Percentiles rank a stretch among this genome's conserved stretches.
phyloP scores from a whole-genome alignment of 2,113 vertebrate species.

The Ictalurus furcatus region DNA sequence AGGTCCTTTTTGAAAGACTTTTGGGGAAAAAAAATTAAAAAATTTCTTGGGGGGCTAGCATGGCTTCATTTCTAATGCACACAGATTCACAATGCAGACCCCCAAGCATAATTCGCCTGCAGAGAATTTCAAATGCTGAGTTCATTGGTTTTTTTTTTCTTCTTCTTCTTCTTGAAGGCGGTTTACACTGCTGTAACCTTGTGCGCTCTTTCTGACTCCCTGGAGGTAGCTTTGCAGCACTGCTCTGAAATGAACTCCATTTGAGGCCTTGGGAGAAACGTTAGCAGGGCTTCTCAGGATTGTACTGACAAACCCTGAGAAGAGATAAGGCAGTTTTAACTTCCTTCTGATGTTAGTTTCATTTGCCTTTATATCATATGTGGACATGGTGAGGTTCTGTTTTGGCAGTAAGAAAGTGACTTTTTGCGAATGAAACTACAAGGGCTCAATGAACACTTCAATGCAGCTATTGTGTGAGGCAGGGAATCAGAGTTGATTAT shows the following conservation, averaged over 20 bases:
- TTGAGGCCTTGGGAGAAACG: slow-evolving; percentile 23
- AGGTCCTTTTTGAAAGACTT: slow-evolving; percentile 14
- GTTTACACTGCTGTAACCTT: slow-evolving; percentile 20
- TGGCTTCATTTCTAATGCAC: neutral
- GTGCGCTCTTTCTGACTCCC: neutral
- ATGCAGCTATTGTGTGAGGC: slow-evolving; percentile 25
- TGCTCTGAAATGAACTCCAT: neutral
- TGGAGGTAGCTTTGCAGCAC: slow-evolving; percentile 9
- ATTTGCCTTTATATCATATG: slow-evolving; percentile 10
- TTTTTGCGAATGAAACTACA: slow-evolving; percentile 31
- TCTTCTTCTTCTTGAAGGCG: neutral
- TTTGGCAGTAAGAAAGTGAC: neutral
- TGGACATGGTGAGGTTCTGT: neutral
- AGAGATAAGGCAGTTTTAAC: neutral
- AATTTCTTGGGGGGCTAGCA: neutral
- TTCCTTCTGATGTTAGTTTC: slow-evolving; percentile 2
- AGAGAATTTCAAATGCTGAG: slow-evolving; percentile 17
- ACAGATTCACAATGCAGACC: slow-evolving; percentile 11
- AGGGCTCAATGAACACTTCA: slow-evolving; percentile 39
- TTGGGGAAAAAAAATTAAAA: too few relatives aligned
- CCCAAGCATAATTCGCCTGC: slow-evolving; percentile 5
- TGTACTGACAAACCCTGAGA: neutral
- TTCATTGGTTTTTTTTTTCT: neutral
- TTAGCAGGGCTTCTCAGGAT: neutral
- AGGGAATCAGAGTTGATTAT: slow-evolving; percentile 8